Conservation (phyloP, 2,113 vertebrate genomes). For the Excalfactoria chinensis region DNA sequence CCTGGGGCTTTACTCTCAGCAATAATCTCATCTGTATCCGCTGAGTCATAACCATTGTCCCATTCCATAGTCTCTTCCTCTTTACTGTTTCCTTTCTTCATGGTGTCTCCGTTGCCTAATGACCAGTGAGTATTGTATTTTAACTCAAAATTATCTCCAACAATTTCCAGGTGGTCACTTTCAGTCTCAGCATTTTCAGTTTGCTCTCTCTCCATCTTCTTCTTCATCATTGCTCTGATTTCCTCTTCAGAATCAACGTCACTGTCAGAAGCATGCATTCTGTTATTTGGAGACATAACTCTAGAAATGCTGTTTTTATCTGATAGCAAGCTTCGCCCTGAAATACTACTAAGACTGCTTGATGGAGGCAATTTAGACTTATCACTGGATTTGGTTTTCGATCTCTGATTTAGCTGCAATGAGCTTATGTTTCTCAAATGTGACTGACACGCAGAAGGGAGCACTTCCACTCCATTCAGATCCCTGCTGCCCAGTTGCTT, state of each 20-base stretch:
- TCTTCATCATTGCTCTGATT: slow-evolving; percentile 71
- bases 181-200: slow-evolving; percentile 13
- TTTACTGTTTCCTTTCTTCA: neutral
- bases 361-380: neutral
- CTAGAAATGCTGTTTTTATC: neutral
- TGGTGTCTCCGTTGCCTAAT: neutral
- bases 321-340: neutral
- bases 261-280: slow-evolving; percentile 17
- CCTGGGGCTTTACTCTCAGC: slow-evolving; percentile 70
- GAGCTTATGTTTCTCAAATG: neutral
- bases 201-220: slow-evolving; percentile 57
- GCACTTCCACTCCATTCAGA: neutral
- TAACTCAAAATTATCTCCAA: slow-evolving; percentile 81
- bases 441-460: neutral
- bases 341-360: neutral
- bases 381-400: neutral
- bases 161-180: slow-evolving; percentile 84
- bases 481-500: neutral
- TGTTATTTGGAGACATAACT: neutral
- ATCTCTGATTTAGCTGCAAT: neutral
- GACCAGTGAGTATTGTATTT: slow-evolving; percentile 62
- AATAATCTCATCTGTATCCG: slow-evolving; percentile 91
- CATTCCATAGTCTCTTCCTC: neutral
- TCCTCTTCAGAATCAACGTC: slow-evolving; percentile 86
- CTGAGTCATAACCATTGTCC: slow-evolving; percentile 84